These are phyloP conservation scores for Sicus ferrugineus DNA, from an alignment of 2,888 invertebrate genomes.

Conservation along the genomic window DNA sequence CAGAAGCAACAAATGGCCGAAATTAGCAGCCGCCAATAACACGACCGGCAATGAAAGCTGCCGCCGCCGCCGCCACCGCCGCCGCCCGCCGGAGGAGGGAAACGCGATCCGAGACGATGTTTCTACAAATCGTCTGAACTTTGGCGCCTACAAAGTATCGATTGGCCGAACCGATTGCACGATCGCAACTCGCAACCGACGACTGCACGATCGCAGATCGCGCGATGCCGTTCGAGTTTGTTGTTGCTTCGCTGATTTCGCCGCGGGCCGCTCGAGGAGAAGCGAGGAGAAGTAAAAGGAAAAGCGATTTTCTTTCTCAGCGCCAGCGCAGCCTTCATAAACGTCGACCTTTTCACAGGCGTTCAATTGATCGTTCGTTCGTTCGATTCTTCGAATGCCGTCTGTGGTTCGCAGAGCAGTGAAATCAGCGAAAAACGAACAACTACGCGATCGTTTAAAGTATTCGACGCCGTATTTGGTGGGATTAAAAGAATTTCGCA, in stretches of 20 bases:
- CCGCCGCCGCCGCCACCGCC: background rate
- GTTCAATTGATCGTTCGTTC: background rate
- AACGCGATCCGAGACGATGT: background rate
- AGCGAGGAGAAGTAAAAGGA: background rate
- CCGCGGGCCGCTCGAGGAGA: constrained; percentile 22
- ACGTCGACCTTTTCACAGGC: too few species aligned
- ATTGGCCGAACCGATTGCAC: background rate
- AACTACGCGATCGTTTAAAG: too few species aligned
- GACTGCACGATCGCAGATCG: constrained; percentile 3
- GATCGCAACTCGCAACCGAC: background rate
- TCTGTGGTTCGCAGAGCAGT: constrained; percentile 6
- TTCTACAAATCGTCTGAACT: background rate
- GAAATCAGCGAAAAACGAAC: too few species aligned
- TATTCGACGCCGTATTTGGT: too few species aligned
- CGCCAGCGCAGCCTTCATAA: background rate
- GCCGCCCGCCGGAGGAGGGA: background rate
- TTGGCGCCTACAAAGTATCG: constrained; percentile 9
- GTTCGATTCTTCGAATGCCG: background rate
- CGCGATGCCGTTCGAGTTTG: constrained; percentile 34
- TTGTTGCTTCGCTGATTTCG: constrained; percentile 33
- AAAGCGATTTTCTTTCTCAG: constrained; percentile 26
- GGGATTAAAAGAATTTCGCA: too few species aligned
- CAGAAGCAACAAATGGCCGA: constrained; percentile 1
- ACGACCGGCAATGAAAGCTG: background rate
- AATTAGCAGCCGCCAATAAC: constrained; percentile 4